Base-by-base conservation (phyloP, 64 coral and sea anemone species). In the Montipora foliosa region DNA sequence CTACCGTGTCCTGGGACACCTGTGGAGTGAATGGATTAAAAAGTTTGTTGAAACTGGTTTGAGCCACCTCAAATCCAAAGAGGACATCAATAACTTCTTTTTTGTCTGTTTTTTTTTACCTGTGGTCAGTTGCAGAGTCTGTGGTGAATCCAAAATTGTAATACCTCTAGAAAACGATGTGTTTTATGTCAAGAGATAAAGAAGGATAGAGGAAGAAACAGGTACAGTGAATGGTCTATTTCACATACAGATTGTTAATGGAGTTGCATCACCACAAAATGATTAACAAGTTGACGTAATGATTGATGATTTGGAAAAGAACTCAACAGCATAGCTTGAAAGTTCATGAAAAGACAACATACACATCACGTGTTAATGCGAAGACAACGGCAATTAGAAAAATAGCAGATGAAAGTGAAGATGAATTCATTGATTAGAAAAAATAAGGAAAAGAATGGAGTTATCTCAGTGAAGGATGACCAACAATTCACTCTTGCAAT, bases 351-450 rank as follows among this genome's bases (percentile, higher is more conserved):
- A 99, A 99, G 70, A 96, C 95, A 67, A 99, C 98, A 1, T 99
- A 99, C 71, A 89, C 98, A 70, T 96, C 98, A 49, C 83, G 95
- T n/a, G 98, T 99, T 10, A 99, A 99, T 94, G 95, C 98, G 74
- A 99, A 99, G 90, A 99, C 98, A 68, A 95, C 98, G 12, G 92
- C 88, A 19, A 99, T 99, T 95, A 94, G 98, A 49, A 94, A 95
- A 87, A 99, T 96, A 92, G 98, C 75, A 50, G 94, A 94, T 62
- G 84, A 89, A 2, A 87, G 84, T 94, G 98, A 96, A 82, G 98
- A 99, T 51, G 98, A 99, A 52, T 93, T 81, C 88, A 79, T 93
- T 67, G 90, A 91, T 19, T 80, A 89, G 89, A 92, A 95, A 89
- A 47, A 86, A 71, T 17, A 95, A 97, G 80, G 91, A 93, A 20